Base-by-base conservation (phyloP, 2,888 invertebrate species). In the Tiliacea citrago region DNA sequence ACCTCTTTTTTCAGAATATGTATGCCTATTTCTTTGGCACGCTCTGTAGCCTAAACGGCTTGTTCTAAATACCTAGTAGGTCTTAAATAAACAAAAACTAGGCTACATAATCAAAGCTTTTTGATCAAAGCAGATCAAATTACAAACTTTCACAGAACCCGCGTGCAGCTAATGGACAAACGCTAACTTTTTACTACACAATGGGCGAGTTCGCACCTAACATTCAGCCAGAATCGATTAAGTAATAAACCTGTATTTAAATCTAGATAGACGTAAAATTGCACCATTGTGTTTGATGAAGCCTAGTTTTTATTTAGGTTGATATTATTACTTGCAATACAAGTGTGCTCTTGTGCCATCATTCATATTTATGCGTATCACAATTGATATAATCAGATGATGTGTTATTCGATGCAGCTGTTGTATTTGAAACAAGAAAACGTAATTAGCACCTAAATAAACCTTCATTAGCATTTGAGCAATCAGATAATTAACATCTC, bases 171-270 rank as follows among this genome's bases (percentile, higher is more conserved):
- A 63, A 77, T 77, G 81, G 78, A 84, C 81, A 85, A 85, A 77
- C 76, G 74, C 73, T 79, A 67, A 68, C 68, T 78, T 87, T 86
- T 86, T 88, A 77, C 51, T 72, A 73, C 77, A 87, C 86, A 88
- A 86, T 77, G 58, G 83, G 75, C 83, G 72, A 84, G 83, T 79
- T 83, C 83, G 79, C 86, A 73, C 79, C 75, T 76, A 73, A 76
- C 81, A 81, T 81, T 77, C 73, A 77, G 72, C 79, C 75, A 73
- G 81, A 86, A 90, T 88, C 79, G 88, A 90, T 94, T 90, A 90
- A 76, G 91, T 91, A 94, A 94, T 90, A 88, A 91, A 92, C 93
- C 88, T 84, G 92, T 91, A 91, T 90, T 89, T 83, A 87, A 87
- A 92, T 93, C 91, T 90, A 90, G 92, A 92, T 92, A 90, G 86